These are phyloP conservation scores for Maniola jurtina DNA, from an alignment of 1,140 invertebrate genomes.

Conservation along the genomic window DNA sequence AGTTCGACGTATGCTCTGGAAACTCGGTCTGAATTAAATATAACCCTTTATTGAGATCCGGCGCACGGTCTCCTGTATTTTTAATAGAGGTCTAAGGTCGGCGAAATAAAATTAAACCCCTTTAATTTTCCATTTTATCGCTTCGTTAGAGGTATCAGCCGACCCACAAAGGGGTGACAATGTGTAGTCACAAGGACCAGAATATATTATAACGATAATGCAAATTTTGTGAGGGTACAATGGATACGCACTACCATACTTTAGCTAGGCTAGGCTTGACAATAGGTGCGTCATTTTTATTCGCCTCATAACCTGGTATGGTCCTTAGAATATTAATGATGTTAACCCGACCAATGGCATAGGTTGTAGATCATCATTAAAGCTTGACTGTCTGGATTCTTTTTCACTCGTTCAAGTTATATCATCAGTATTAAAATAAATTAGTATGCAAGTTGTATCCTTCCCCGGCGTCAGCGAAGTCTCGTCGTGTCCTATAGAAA, in stretches of 20 bases:
- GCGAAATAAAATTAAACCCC: slow-evolving; percentile 43
- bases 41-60: slow-evolving; percentile 28
- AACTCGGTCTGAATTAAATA: slow-evolving; percentile 37
- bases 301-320: slow-evolving; percentile 44
- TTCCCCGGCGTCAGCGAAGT: slow-evolving; percentile 51
- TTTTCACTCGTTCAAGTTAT: slow-evolving; percentile 42
- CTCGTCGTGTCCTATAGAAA: slow-evolving; percentile 54
- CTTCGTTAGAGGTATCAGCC: slow-evolving; percentile 33
- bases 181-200: slow-evolving; percentile 33
- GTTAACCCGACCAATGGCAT: slow-evolving; percentile 38
- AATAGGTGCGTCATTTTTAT: slow-evolving; percentile 62
- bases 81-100: slow-evolving; percentile 40
- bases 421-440: slow-evolving; percentile 47
- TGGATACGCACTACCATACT: slow-evolving; percentile 42
- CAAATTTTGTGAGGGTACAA: slow-evolving; percentile 38
- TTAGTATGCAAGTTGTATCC: slow-evolving; percentile 58
- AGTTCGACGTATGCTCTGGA: slow-evolving; percentile 15
- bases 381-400: slow-evolving; percentile 19
- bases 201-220: slow-evolving; percentile 32
- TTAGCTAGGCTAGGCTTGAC: slow-evolving; percentile 58
- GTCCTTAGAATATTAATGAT: slow-evolving; percentile 58
- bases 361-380: slow-evolving; percentile 15
- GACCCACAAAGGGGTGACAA: slow-evolving; percentile 26
- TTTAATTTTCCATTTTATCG: slow-evolving; percentile 61
- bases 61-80: slow-evolving; percentile 43